These are phyloP conservation scores for Aspidiotus rigidus DNA, from an alignment of 2,888 invertebrate species.

Conservation along the genomic window DNA sequence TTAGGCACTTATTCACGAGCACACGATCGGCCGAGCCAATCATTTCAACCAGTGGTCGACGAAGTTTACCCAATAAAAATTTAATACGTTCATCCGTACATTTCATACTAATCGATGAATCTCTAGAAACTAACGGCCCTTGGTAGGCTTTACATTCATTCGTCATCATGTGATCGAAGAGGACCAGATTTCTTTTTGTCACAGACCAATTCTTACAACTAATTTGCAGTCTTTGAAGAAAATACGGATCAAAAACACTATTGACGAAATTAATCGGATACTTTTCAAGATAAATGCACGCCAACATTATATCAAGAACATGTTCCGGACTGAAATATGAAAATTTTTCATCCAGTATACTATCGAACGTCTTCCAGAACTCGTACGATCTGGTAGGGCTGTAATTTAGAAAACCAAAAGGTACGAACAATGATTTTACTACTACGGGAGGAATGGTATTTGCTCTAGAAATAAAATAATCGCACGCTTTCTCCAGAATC, in stretches of 20 bases:
- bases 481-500: slow-evolving; percentile 52
- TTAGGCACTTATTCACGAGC: slow-evolving; percentile 47
- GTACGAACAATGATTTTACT: slow-evolving; percentile 50
- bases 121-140: slow-evolving; percentile 51
- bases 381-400: slow-evolving; percentile 46
- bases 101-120: slow-evolving; percentile 48
- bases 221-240: slow-evolving; percentile 50
- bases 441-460: slow-evolving; percentile 48
- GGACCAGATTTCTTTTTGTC: slow-evolving; percentile 48
- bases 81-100: slow-evolving; percentile 49
- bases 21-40: slow-evolving; percentile 47
- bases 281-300: slow-evolving; percentile 54
- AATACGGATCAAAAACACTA: slow-evolving; percentile 53
- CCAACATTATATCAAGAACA: slow-evolving; percentile 53
- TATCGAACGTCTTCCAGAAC: slow-evolving; percentile 54
- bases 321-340: slow-evolving; percentile 51
- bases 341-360: slow-evolving; percentile 50
- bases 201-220: slow-evolving; percentile 39
- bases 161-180: slow-evolving; percentile 56
- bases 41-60: slow-evolving; percentile 45
- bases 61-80: slow-evolving; percentile 47
- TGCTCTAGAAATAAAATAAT: slow-evolving; percentile 50
- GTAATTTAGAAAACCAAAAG: slow-evolving; percentile 55
- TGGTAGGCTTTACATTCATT: slow-evolving; percentile 53
- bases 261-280: slow-evolving; percentile 54